Evolutionary conservation across 2,113 vertebrate genomes (phyloP).

Genomic region (Actenoides lindsayi): DNA sequence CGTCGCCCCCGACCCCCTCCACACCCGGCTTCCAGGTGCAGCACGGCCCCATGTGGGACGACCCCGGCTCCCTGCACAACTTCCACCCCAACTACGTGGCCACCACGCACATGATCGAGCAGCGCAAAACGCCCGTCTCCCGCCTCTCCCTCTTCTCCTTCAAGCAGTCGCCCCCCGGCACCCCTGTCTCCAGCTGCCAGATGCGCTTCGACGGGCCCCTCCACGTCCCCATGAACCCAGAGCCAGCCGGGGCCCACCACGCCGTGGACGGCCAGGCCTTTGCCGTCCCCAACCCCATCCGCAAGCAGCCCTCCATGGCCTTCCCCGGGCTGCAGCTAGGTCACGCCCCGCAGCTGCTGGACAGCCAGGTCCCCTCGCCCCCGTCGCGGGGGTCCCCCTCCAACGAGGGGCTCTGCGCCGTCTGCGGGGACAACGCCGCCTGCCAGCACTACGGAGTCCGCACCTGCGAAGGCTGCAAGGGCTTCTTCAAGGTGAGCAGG

Average conservation of each 20-base stretch:
- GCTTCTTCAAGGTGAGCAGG: constrained; percentile 91
- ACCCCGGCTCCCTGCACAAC: constrained; percentile 94
- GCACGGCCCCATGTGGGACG: constrained; percentile 95
- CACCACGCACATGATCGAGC: constrained; percentile 94
- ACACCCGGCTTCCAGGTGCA: constrained; percentile 95
- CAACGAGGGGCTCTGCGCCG: constrained; percentile 96
- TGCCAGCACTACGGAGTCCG: constrained; percentile 97
- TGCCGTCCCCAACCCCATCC: constrained; percentile 89
- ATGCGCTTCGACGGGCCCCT: constrained; percentile 98
- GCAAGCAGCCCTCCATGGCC: constrained; percentile 92
- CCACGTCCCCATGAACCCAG: constrained; percentile 92
- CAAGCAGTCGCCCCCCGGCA: constrained; percentile 96
- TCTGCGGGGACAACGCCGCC: constrained; percentile 94
- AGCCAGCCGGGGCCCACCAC: constrained; percentile 87
- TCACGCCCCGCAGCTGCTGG: constrained; percentile 93
- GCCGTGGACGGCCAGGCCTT: constrained; percentile 91
- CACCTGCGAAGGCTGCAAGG: constrained; percentile 95
- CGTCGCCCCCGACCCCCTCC: constrained; percentile 91
- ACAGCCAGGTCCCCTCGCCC: constrained; percentile 93
- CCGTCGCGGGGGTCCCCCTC: constrained; percentile 95
- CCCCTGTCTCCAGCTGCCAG: constrained; percentile 96
- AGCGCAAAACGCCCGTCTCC: constrained; percentile 94
- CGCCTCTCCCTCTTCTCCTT: constrained; percentile 98
- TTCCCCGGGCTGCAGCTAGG: constrained; percentile 95
- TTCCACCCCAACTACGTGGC: constrained; percentile 98